phyloP scores from a whole-genome alignment of 2,888 invertebrate species.

The Bellardia pandia region DNA sequence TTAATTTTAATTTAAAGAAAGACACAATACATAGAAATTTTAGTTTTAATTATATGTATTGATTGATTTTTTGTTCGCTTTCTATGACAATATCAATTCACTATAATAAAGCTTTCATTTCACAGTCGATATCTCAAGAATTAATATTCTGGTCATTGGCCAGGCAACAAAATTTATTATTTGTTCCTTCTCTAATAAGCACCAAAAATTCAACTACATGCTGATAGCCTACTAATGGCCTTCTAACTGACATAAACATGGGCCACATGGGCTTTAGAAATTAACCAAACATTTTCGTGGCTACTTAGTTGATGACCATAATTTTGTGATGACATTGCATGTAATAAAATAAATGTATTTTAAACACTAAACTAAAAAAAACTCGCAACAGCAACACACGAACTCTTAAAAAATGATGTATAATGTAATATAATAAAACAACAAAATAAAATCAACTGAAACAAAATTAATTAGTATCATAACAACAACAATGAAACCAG shows the following conservation, averaged over 20 bases:
- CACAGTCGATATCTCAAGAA: background rate
- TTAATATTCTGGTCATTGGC: background rate
- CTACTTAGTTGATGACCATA: conserved; percentile 56
- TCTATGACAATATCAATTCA: no score
- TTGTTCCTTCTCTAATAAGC: background rate
- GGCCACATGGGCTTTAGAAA: conserved; percentile 6
- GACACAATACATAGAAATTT: background rate
- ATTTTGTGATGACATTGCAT: conserved; percentile 61
- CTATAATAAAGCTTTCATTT: no score
- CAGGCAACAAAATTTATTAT: background rate
- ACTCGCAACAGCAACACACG: background rate
- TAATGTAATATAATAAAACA: conserved; percentile 22
- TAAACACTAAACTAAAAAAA: conserved; percentile 4
- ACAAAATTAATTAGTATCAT: conserved; percentile 67
- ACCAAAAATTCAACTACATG: background rate
- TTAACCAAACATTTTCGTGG: conserved; percentile 52
- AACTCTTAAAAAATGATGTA: background rate
- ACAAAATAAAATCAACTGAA: conserved; percentile 42
- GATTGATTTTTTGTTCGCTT: no score
- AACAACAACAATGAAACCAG: conserved; percentile 18
- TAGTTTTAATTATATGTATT: no score
- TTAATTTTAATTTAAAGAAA: no score
- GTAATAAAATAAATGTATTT: conserved; percentile 46
- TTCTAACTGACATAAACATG: no score
- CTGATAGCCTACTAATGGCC: background rate